Base-by-base conservation (phyloP, 2,888 invertebrate genomes). In the Sussaba pulchella region DNA sequence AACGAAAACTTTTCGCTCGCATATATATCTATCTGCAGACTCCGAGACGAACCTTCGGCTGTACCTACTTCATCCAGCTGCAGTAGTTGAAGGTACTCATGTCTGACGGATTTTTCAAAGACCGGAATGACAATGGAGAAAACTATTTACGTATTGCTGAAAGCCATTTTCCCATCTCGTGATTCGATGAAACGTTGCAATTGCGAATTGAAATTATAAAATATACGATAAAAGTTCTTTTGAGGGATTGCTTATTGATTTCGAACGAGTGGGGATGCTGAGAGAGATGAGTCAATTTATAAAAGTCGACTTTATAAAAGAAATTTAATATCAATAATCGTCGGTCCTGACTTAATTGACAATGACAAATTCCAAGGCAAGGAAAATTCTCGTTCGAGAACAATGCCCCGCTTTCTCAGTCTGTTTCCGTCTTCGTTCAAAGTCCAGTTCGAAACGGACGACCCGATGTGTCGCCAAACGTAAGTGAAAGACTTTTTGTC, bases 1-100 rank as follows among this genome's bases (percentile, higher is more conserved):
- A 72, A 41, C 10, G 17, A 52, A 76, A 82, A 79, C 71, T 69
- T 78, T 72, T 21, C 52, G 45, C 63, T 45, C n/a, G n/a, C n/a
- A n/a, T n/a, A 26, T 66, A 50, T 69, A 41, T 26, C 52, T 45
- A 21, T 39, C 70, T 69, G 41, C 17, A 24, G n/a, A 24, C 43
- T 45, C 17, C 31, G 72, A 64, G 57, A 52, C 61, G 66, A 79
- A 59, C 41, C 41, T 41, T 47, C 70, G 59, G n/a, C n/a, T 52
- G 59, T 64, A 75, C 1, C 45, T 45, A 10, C 26, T 59, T 70
- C 45, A 61, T 41, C 43, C 47, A 24, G 36, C 59, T 36, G 21
- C 19, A 31, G 5, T 64, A 50, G 26, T 67, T 31, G 73, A 69
- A 50, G 31, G 31, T 47, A 43, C 26, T 45, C 66, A 50, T 78